phyloP scores from a whole-genome alignment of 1,140 invertebrate genomes.

The Formica selysi region DNA sequence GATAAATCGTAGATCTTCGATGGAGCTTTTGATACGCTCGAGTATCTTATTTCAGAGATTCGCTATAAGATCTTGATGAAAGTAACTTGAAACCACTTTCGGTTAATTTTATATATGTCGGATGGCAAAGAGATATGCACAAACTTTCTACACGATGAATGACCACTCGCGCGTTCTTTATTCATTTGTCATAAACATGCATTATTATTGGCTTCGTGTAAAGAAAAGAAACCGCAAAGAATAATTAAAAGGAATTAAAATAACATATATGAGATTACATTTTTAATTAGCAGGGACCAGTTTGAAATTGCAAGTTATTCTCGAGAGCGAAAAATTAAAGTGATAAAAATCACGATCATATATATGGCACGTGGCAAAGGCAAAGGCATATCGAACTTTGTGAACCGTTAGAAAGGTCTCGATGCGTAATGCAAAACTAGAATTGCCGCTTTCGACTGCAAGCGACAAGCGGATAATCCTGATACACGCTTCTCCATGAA shows the following conservation, averaged over 20 bases:
- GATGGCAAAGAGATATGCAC: not conserved
- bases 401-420: not conserved
- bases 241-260: not conserved
- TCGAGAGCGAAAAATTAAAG: no score
- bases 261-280: not conserved
- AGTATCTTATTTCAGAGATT: not conserved
- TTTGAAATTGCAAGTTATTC: not conserved
- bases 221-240: not conserved
- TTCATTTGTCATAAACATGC: no score
- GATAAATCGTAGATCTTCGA: not conserved
- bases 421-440: constrained; percentile 4
- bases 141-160: constrained; percentile 3
- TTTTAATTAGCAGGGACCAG: not conserved
- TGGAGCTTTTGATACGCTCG: not conserved
- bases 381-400: constrained; percentile 18
- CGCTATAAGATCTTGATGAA: constrained; percentile 33
- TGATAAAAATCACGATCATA: not conserved
- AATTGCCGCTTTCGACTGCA: constrained; percentile 18
- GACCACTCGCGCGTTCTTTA: not conserved
- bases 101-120: not conserved
- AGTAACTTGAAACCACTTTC: not conserved
- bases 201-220: no score
- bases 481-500: not conserved
- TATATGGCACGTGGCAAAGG: not conserved
- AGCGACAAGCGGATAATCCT: not conserved